Percentiles rank a stretch among this genome's conserved stretches.
Conservation (phyloP, 2,888 invertebrate species). For the Pterostichus niger region DNA sequence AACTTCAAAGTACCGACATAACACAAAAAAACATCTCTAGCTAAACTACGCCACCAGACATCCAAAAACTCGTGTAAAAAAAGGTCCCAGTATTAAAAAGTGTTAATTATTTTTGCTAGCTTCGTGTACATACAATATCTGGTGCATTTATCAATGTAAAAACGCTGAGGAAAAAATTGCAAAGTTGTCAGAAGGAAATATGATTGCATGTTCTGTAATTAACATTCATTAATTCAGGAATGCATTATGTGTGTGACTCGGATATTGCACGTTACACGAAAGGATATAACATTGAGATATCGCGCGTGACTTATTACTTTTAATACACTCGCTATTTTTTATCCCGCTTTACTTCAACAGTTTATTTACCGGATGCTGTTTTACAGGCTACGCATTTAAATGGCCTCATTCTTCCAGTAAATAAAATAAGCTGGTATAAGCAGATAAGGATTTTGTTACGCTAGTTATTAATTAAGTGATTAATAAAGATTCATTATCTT, state of each 20-base stretch:
- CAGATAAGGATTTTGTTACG: neutral
- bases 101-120: constrained; percentile 20
- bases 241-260: constrained; percentile 21
- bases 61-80: neutral
- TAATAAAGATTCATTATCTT: neutral
- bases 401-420: constrained; percentile 1
- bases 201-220: constrained; percentile 52
- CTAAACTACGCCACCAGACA: too few species aligned
- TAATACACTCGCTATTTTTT: constrained; percentile 13
- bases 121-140: constrained; percentile 9
- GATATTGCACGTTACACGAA: constrained; percentile 47
- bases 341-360: neutral
- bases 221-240: constrained; percentile 34
- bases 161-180: constrained; percentile 5
- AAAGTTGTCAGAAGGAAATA: constrained; percentile 38
- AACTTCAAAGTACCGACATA: too few species aligned
- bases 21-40: too few species aligned
- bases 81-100: neutral
- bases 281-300: constrained; percentile 40
- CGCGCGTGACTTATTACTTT: constrained; percentile 39
- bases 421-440: neutral
- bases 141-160: constrained; percentile 32
- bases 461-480: constrained; percentile 5
- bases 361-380: neutral
- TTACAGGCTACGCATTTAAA: neutral